phyloP scores from a whole-genome alignment of 1,140 invertebrate species.

The Camponotus floridanus region DNA sequence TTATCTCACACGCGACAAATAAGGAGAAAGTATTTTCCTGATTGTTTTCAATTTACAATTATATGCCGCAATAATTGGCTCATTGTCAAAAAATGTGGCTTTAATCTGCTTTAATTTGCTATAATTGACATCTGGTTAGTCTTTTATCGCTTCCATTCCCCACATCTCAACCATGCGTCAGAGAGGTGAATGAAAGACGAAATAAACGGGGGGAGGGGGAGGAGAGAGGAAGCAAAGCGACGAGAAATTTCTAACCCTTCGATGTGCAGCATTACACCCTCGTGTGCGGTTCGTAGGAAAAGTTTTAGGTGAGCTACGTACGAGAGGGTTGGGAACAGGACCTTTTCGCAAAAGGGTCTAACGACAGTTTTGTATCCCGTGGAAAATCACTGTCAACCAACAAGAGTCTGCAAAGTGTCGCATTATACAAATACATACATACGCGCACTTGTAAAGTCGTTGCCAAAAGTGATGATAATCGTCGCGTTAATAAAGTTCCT shows the following conservation, averaged over 20 bases:
- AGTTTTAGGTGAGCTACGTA: constrained; percentile 59
- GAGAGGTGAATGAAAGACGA: constrained; percentile 10
- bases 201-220: neutral
- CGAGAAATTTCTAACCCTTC: constrained; percentile 63
- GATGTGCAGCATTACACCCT: constrained; percentile 50
- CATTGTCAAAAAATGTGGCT: neutral
- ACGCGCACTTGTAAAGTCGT: constrained; percentile 39
- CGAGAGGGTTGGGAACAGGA: constrained; percentile 39
- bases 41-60: neutral
- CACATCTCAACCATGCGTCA: constrained; percentile 4
- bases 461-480: constrained; percentile 42
- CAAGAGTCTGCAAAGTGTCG: constrained; percentile 62
- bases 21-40: neutral
- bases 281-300: constrained; percentile 63
- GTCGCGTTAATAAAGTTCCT: neutral
- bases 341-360: constrained; percentile 66
- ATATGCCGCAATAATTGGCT: neutral
- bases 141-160: neutral
- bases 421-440: constrained; percentile 64
- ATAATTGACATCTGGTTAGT: neutral
- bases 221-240: constrained; percentile 22
- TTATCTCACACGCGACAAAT: neutral
- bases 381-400: constrained; percentile 67
- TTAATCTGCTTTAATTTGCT: neutral
- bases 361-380: constrained; percentile 64